Evolutionary conservation across 2,888 invertebrate species (phyloP).

Genomic region (Orchesella flavescens): DNA sequence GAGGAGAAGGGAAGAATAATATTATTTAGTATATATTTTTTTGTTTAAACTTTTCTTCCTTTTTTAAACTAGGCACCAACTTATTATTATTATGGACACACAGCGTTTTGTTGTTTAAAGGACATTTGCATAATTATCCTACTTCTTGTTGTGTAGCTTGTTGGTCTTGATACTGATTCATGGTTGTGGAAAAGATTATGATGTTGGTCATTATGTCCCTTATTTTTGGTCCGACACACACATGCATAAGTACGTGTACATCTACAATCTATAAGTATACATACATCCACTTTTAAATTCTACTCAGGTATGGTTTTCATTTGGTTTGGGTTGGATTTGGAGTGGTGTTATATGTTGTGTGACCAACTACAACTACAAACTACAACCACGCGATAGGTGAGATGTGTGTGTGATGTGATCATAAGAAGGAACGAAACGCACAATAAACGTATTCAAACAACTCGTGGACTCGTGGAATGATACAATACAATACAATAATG

Average conservation of each 20-base stretch:
- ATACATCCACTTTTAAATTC: background rate
- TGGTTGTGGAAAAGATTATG: conserved; percentile 5
- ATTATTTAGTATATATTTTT: background rate
- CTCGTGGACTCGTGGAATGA: no score
- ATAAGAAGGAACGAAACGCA: background rate
- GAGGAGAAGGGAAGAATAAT: background rate
- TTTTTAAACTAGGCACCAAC: background rate
- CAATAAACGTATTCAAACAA: no score
- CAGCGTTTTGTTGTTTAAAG: background rate
- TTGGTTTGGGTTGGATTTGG: no score
- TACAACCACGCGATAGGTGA: background rate
- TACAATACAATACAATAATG: no score
- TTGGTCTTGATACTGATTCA: conserved; percentile 11
- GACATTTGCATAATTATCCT: conserved; percentile 50
- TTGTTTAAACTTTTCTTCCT: background rate
- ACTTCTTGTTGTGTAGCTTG: conserved; percentile 26
- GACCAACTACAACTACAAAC: no score
- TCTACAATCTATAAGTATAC: background rate
- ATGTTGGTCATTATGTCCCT: conserved; percentile 37
- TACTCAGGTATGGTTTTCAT: no score
- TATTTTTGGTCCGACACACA: conserved; percentile 46
- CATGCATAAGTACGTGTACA: conserved; percentile 11
- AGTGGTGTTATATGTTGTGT: no score
- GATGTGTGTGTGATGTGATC: background rate
- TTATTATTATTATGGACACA: background rate